Conservation (phyloP, 2,888 invertebrate genomes). For the Toxonevra muliebris region DNA sequence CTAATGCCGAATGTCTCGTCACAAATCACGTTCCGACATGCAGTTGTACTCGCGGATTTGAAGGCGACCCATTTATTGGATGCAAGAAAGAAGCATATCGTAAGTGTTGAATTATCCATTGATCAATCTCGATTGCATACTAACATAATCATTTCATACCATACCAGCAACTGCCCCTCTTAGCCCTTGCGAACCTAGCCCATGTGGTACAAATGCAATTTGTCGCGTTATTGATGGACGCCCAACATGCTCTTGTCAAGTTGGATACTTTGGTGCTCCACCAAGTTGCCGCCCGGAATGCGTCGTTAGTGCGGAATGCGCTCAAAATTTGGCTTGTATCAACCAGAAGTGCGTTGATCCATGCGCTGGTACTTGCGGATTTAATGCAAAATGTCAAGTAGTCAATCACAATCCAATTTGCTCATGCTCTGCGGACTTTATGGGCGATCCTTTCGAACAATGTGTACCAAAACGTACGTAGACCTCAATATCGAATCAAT, state of each 20-base stretch:
- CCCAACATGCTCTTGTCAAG: conserved; percentile 80
- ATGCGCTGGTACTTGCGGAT: conserved; percentile 79
- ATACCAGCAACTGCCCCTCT: conserved; percentile 48
- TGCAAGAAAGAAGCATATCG: conserved; percentile 72
- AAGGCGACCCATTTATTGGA: conserved; percentile 84
- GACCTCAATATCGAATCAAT: too few relatives aligned
- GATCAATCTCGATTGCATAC: too few relatives aligned
- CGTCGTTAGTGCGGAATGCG: conserved; percentile 80
- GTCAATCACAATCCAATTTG: conserved; percentile 84
- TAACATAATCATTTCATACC: neutral
- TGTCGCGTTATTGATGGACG: conserved; percentile 77
- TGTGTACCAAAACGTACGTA: conserved; percentile 67
- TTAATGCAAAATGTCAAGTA: conserved; percentile 80
- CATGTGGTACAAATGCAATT: conserved; percentile 81
- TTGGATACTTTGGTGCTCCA: conserved; percentile 78
- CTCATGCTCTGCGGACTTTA: conserved; percentile 74
- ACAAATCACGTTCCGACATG: conserved; percentile 86
- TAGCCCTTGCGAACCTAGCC: conserved; percentile 78
- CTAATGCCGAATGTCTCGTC: conserved; percentile 83
- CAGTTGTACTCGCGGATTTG: conserved; percentile 77
- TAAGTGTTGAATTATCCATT: conserved; percentile 63
- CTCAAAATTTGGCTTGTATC: conserved; percentile 78
- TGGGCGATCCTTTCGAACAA: conserved; percentile 81
- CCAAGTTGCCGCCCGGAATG: conserved; percentile 82
- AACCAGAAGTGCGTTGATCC: conserved; percentile 82